phyloP scores from a whole-genome alignment of 1,140 invertebrate species.

The Diorhabda sublineata region DNA sequence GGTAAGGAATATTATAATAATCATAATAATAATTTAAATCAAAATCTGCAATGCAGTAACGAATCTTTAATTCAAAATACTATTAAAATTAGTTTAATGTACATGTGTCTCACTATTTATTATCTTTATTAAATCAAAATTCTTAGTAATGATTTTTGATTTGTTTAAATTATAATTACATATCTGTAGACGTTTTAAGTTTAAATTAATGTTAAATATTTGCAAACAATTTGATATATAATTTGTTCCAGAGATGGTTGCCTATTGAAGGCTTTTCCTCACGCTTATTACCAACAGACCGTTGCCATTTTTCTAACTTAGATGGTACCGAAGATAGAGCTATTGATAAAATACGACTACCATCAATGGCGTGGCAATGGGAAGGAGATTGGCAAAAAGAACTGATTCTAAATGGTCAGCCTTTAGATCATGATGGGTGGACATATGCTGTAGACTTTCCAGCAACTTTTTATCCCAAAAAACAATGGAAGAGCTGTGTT shows the following conservation, averaged over 20 bases:
- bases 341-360: conserved; percentile 76
- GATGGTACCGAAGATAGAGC: conserved; percentile 75
- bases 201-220: too few species aligned
- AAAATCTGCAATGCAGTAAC: too few species aligned
- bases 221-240: background rate
- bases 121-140: too few species aligned
- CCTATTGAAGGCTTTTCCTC: conserved; percentile 84
- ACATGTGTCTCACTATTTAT: too few species aligned
- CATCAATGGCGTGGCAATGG: conserved; percentile 90
- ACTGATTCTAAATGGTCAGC: conserved; percentile 79
- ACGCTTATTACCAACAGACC: conserved; percentile 78
- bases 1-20: conserved; percentile 46
- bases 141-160: too few species aligned
- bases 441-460: conserved; percentile 92
- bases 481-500: conserved; percentile 88
- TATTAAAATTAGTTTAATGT: too few species aligned
- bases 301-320: conserved; percentile 76
- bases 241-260: conserved; percentile 66
- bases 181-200: too few species aligned
- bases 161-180: too few species aligned
- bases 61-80: too few species aligned
- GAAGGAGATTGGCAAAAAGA: conserved; percentile 90
- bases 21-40: too few species aligned
- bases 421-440: conserved; percentile 87
- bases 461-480: conserved; percentile 72